Conservation (phyloP, 1,140 invertebrate species). For the Drosophila micromelanica region DNA sequence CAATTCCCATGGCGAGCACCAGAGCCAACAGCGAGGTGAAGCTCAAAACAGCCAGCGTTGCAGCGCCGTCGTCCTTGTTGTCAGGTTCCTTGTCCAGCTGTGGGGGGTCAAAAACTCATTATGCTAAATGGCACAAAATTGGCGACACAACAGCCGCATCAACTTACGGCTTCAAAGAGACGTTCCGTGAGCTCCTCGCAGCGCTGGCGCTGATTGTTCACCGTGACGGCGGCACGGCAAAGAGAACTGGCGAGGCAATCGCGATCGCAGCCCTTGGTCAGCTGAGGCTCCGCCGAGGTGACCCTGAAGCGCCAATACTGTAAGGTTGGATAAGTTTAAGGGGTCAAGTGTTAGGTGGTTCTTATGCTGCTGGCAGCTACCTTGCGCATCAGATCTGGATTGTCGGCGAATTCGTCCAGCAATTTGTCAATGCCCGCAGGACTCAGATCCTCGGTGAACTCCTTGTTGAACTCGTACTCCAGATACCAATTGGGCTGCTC, state of each 20-base stretch:
- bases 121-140: background rate
- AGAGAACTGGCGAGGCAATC: slow-evolving; percentile 86
- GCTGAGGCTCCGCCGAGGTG: slow-evolving; percentile 86
- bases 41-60: slow-evolving; percentile 45
- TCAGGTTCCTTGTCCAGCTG: slow-evolving; percentile 65
- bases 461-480: slow-evolving; percentile 89
- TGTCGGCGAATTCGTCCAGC: slow-evolving; percentile 84
- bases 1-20: slow-evolving; percentile 46
- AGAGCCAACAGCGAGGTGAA: slow-evolving; percentile 53
- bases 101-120: background rate
- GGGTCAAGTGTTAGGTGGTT: too few species aligned
- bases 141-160: too few species aligned
- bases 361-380: slow-evolving; percentile 22
- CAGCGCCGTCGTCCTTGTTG: slow-evolving; percentile 40
- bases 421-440: slow-evolving; percentile 85
- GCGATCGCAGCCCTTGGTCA: slow-evolving; percentile 85
- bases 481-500: slow-evolving; percentile 86
- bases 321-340: background rate
- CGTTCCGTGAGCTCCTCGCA: slow-evolving; percentile 85
- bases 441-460: slow-evolving; percentile 85
- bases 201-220: slow-evolving; percentile 85
- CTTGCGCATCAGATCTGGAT: slow-evolving; percentile 66
- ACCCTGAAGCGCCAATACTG: slow-evolving; percentile 85
- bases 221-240: slow-evolving; percentile 86
- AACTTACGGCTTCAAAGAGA: slow-evolving; percentile 64